These are phyloP conservation scores for Coregonus suidteri DNA, from an alignment of 2,797 vertebrate species.

Conservation along the genomic window DNA sequence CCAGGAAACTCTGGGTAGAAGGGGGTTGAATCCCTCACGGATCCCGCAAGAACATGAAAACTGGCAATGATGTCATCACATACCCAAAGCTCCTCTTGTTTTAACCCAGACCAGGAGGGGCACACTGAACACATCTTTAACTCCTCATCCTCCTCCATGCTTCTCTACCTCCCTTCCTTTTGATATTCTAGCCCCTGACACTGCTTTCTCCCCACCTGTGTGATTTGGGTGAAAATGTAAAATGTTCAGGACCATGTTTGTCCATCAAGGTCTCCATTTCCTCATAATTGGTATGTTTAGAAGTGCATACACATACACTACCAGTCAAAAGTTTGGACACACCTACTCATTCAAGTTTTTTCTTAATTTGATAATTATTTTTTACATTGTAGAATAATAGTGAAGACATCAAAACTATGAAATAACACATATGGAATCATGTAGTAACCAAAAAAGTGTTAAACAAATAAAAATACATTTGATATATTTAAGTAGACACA, in stretches of 20 bases:
- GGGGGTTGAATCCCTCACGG: slow-evolving; percentile 46
- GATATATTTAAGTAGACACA: too few species aligned
- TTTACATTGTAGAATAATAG: too few species aligned
- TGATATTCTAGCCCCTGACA: slow-evolving; percentile 3
- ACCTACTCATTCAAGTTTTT: too few species aligned
- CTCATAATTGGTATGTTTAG: not conserved
- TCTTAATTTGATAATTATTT: too few species aligned
- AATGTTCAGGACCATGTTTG: not conserved
- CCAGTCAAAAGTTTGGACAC: too few species aligned
- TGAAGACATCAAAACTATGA: too few species aligned
- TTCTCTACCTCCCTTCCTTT: slow-evolving; percentile 7
- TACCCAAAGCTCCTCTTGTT: slow-evolving; percentile 33
- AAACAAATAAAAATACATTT: too few species aligned
- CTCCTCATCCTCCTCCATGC: not conserved
- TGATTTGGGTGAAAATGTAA: not conserved
- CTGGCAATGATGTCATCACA: slow-evolving; percentile 52
- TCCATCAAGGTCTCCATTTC: not conserved
- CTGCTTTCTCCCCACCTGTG: not conserved
- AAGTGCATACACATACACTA: too few species aligned
- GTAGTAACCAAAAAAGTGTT: too few species aligned
- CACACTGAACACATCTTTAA: not conserved
- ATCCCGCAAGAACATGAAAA: slow-evolving; percentile 38
- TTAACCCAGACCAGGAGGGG: slow-evolving; percentile 31
- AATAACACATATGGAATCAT: too few species aligned
- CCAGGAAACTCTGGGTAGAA: slow-evolving; percentile 17